Conservation (phyloP, 2,113 vertebrate species). For the Colossoma macropomum region DNA sequence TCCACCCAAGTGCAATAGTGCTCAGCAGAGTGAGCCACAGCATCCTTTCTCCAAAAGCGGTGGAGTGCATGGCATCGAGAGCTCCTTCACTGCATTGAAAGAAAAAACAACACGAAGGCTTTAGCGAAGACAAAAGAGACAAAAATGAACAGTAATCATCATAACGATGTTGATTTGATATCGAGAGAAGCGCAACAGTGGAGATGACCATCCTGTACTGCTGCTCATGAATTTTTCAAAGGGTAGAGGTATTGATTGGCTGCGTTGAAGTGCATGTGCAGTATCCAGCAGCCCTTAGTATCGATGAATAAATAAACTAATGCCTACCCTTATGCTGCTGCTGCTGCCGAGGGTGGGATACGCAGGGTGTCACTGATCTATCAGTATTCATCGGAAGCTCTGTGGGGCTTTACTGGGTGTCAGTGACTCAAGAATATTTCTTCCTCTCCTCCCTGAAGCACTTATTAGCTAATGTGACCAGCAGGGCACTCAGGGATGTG, state of each 20-base stretch:
- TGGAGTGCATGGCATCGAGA: constrained; percentile 69
- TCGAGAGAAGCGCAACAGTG: not conserved
- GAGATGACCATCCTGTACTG: constrained; percentile 6
- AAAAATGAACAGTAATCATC: constrained; percentile 3
- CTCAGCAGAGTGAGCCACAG: constrained; percentile 93
- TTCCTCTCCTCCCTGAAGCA: constrained; percentile 28
- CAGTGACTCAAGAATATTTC: constrained; percentile 51
- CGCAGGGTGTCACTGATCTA: constrained; percentile 3
- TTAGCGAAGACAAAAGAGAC: constrained; percentile 26
- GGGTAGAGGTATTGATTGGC: constrained; percentile 24
- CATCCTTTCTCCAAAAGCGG: constrained; percentile 87
- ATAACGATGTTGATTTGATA: not conserved
- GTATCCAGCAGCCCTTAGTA: constrained; percentile 1
- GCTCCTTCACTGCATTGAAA: constrained; percentile 74
- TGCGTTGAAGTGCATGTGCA: constrained; percentile 14
- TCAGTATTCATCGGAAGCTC: not conserved
- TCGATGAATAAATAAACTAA: constrained; percentile 2
- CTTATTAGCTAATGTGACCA: constrained; percentile 53
- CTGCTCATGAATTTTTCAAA: constrained; percentile 28
- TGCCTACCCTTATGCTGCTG: constrained; percentile 3
- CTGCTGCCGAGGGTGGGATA: constrained; percentile 17
- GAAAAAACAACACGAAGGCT: constrained; percentile 21
- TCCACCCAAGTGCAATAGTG: constrained; percentile 91
- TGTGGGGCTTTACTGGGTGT: constrained; percentile 13
- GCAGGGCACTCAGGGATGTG: constrained; percentile 49